Evolutionary conservation across 2,888 invertebrate species (phyloP).

Genomic region (Sinelater perroti): DNA sequence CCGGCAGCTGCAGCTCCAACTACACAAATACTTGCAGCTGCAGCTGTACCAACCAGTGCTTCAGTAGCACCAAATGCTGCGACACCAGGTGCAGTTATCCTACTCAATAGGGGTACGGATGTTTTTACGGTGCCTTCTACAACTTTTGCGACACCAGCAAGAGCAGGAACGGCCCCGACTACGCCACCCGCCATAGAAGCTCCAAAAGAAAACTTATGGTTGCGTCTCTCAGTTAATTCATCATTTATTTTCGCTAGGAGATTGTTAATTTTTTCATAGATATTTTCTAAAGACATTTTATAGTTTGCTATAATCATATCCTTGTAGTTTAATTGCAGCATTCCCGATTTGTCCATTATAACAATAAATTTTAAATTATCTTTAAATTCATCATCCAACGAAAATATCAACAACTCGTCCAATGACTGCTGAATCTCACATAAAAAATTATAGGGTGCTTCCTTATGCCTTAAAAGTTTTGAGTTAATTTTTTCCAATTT

Average conservation of each 20-base stretch:
- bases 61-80: not conserved
- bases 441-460: not conserved
- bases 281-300: not conserved
- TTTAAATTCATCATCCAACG: not conserved
- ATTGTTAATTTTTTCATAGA: not conserved
- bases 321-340: conserved; percentile 10
- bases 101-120: not conserved
- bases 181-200: not conserved
- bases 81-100: not conserved
- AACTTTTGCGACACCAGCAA: not conserved
- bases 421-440: conserved; percentile 7
- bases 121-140: not conserved
- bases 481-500: not conserved
- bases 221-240: not conserved
- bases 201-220: not conserved
- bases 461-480: not conserved
- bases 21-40: conserved; percentile 3
- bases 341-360: conserved; percentile 1
- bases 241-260: not conserved
- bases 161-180: not conserved
- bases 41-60: conserved; percentile 16
- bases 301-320: conserved; percentile 15
- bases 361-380: conserved; percentile 13
- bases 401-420: not conserved
- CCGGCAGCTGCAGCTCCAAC: conserved; percentile 5